Conservation (phyloP, 2,797 vertebrate genomes). For the Ficedula albicollis region DNA sequence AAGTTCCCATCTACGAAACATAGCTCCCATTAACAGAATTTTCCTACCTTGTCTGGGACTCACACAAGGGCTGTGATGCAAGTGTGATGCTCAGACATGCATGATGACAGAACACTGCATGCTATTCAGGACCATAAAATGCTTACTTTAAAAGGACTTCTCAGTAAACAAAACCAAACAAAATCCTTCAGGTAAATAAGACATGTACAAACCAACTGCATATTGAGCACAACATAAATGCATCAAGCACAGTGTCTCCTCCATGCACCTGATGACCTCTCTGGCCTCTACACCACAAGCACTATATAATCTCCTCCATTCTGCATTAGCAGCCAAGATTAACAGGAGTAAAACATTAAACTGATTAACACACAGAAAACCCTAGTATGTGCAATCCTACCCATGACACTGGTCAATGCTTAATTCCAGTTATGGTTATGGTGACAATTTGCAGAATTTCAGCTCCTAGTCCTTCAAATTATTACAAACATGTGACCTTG, state of each 20-base stretch:
- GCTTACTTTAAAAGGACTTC: not conserved
- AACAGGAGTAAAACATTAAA: not conserved
- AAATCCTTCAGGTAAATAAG: not conserved
- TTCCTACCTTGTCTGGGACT: not conserved
- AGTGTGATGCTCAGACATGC: not conserved
- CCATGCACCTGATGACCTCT: not conserved
- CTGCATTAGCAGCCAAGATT: not conserved
- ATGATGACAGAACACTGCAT: not conserved
- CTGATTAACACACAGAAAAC: not conserved
- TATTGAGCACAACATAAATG: not conserved
- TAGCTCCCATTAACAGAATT: not conserved
- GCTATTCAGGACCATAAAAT: not conserved
- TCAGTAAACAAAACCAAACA: not conserved
- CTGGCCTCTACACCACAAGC: not conserved
- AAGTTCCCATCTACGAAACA: not conserved
- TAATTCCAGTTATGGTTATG: not conserved
- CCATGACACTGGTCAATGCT: not conserved
- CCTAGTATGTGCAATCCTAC: not conserved
- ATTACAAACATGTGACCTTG: not conserved
- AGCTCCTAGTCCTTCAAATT: not conserved
- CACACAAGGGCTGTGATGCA: not conserved
- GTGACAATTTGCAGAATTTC: not conserved
- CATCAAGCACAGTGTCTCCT: not conserved
- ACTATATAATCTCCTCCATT: not conserved
- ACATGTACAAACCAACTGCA: not conserved